phyloP scores from a whole-genome alignment of 2,888 invertebrate genomes.

The Octonoba sinensis region DNA sequence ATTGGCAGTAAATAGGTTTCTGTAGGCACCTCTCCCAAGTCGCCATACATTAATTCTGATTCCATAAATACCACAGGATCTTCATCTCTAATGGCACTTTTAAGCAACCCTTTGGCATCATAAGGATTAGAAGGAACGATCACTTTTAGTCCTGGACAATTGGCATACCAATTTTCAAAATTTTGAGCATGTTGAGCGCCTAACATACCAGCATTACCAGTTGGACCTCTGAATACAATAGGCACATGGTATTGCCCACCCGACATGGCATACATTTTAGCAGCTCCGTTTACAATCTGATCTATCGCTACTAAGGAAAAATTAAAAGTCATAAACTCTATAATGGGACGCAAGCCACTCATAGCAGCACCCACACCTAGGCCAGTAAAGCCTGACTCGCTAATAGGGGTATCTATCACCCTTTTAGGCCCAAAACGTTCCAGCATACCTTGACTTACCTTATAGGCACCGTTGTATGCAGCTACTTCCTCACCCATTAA shows the following conservation, averaged over 20 bases:
- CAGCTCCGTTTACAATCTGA: constrained; percentile 36
- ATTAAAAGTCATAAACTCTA: constrained; percentile 60
- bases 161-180: neutral
- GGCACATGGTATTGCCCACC: constrained; percentile 15
- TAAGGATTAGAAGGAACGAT: neutral
- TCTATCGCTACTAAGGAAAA: constrained; percentile 39
- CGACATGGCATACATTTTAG: constrained; percentile 22
- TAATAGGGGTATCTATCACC: constrained; percentile 65
- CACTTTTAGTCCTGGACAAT: neutral
- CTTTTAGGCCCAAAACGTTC: constrained; percentile 21
- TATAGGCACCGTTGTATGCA: constrained; percentile 2
- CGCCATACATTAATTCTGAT: neutral
- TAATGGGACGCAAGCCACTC: constrained; percentile 44
- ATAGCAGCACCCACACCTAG: constrained; percentile 64
- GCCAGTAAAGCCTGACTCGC: constrained; percentile 63
- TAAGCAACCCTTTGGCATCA: constrained; percentile 33
- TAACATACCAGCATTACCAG: constrained; percentile 9
- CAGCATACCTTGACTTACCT: constrained; percentile 3
- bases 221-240: constrained; percentile 39
- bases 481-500: constrained; percentile 4
- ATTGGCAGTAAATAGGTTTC: neutral
- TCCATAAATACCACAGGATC: constrained; percentile 26
- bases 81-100: constrained; percentile 40
- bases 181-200: constrained; percentile 9
- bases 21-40: neutral